Evolutionary conservation across 2,888 invertebrate genomes (phyloP).

Genomic region (Napeogenes inachia): DNA sequence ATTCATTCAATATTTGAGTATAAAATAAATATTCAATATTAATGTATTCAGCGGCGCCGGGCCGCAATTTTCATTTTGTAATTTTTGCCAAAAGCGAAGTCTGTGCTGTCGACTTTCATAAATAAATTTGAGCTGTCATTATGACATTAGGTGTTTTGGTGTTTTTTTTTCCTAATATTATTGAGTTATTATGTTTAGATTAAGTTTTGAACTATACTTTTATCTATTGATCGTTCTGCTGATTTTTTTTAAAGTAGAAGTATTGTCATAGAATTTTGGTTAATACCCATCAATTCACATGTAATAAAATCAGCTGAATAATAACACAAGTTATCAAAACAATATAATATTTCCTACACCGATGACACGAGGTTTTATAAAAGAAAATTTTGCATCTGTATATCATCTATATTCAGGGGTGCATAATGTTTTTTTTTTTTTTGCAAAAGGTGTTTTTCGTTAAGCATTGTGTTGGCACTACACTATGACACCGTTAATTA

Average conservation of each 20-base stretch:
- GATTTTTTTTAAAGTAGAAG: no score
- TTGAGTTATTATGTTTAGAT: not conserved
- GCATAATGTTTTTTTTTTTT: constrained; percentile 11
- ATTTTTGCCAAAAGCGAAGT: constrained; percentile 74
- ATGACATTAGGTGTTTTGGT: constrained; percentile 18
- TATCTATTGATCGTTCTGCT: no score
- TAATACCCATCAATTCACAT: not conserved
- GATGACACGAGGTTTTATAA: constrained; percentile 1
- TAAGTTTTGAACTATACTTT: no score
- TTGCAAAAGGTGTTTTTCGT: constrained; percentile 25
- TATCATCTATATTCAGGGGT: not conserved
- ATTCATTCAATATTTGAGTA: constrained; percentile 70
- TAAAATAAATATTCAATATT: constrained; percentile 73
- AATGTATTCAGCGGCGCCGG: constrained; percentile 74
- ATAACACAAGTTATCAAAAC: not conserved
- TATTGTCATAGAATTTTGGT: no score
- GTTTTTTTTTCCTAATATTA: not conserved
- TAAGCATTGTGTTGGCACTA: constrained; percentile 30
- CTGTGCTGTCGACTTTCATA: constrained; percentile 27
- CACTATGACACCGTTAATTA: constrained; percentile 62
- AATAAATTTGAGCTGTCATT: constrained; percentile 39
- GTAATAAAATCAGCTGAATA: no score
- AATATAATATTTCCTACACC: not conserved
- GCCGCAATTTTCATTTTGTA: constrained; percentile 77
- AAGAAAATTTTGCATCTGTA: not conserved